A percentile compares a stretch with the other conserved stretches of the same genome.
These are phyloP conservation scores for Drosophila testacea DNA, from an alignment of 2,888 invertebrate species.

Conservation along the genomic window DNA sequence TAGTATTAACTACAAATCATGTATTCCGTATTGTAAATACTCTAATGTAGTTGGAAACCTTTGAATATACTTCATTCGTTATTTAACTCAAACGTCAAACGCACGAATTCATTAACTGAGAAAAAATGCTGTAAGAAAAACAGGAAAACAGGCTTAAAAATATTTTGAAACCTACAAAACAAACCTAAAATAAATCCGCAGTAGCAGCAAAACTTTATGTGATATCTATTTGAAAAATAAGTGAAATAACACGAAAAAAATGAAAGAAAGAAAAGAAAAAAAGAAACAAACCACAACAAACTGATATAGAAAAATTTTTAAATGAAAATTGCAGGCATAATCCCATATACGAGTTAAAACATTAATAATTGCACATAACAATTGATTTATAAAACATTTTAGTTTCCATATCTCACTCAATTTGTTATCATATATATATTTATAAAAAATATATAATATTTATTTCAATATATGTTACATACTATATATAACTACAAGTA, in stretches of 20 bases:
- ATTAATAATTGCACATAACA: conserved; percentile 14
- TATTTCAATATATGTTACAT: neutral
- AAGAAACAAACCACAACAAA: conserved; percentile 23
- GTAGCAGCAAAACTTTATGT: conserved; percentile 65
- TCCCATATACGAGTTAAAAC: conserved; percentile 3
- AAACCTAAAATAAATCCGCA: conserved; percentile 55
- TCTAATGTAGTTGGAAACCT: conserved; percentile 20
- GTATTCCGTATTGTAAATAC: conserved; percentile 31
- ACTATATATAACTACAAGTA: conserved; percentile 25
- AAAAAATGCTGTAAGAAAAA: conserved; percentile 20
- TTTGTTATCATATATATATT: conserved; percentile 16
- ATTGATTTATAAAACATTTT: neutral
- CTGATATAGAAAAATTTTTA: conserved; percentile 27
- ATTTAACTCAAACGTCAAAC: conserved; percentile 25
- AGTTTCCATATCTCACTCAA: neutral
- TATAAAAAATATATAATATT: neutral
- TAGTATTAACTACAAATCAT: conserved; percentile 40
- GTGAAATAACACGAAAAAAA: conserved; percentile 43
- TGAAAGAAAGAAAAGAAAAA: conserved; percentile 27
- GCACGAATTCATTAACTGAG: conserved; percentile 39
- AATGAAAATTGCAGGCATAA: conserved; percentile 23
- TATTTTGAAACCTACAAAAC: conserved; percentile 23
- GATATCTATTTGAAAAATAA: conserved; percentile 77
- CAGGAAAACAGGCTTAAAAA: conserved; percentile 26
- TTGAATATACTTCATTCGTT: conserved; percentile 13